A percentile compares a stretch with the other conserved stretches of the same genome.
These are phyloP conservation scores for Diuraphis noxia DNA, from an alignment of 1,140 invertebrate genomes.

Conservation along the genomic window DNA sequence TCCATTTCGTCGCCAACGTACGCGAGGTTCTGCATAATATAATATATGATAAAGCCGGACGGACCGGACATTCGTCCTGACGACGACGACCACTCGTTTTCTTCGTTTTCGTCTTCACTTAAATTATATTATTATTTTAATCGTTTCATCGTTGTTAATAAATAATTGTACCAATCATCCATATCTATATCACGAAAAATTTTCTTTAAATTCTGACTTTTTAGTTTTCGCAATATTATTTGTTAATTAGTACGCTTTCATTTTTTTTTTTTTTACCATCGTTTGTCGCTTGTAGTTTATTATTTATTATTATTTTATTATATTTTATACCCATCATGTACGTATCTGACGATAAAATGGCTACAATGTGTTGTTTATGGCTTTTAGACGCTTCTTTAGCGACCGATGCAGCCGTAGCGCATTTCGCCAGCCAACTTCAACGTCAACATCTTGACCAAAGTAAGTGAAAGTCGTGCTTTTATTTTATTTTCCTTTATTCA, in stretches of 20 bases:
- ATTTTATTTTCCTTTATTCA: neutral
- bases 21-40: neutral
- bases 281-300: neutral
- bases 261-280: neutral
- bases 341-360: conserved; percentile 36
- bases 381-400: conserved; percentile 43
- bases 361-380: conserved; percentile 44
- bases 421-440: conserved; percentile 28
- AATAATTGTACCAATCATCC: neutral
- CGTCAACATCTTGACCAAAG: conserved; percentile 25
- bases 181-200: neutral
- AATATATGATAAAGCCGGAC: conserved; percentile 19
- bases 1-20: neutral
- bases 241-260: neutral
- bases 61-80: neutral
- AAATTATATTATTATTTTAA: neutral
- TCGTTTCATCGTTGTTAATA: neutral
- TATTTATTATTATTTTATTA: neutral
- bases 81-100: neutral
- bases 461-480: conserved; percentile 2
- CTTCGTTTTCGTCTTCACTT: neutral
- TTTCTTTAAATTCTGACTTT: neutral
- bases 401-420: conserved; percentile 45
- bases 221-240: neutral
- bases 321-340: neutral